Evolutionary conservation across 2,113 vertebrate species (phyloP), one percentile per base, ranked within the genome.

Genomic region (Nesoenas mayeri): DNA sequence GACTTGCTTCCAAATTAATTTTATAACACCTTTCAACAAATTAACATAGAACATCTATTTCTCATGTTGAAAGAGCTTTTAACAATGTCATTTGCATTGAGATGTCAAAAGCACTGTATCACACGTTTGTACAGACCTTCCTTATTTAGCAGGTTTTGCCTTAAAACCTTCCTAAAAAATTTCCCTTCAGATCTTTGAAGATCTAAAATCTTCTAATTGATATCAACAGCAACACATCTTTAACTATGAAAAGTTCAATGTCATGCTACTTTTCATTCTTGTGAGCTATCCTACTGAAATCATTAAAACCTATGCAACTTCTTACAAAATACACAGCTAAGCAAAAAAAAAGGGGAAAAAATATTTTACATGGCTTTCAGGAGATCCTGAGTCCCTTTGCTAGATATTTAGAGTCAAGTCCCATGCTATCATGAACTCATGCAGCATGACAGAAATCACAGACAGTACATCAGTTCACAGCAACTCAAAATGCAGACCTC

Each of bases 121-220:
- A 48, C 2, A 0, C 3, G 1, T 84, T 44, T 53, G 4, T 69
- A 47, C 11, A 47, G 19, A 71, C 11, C 7, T 19, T 60, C 22
- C 0, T 0, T 24, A 34, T 58, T 64, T 13, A 66, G 8, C 19
- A 88, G 25, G 2, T 12, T 70, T 86, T 84, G 4, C 10, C 10
- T 16, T 31, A 54, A 61, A 80, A 74, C 9, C 16, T 38, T 94
- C 47, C 10, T 34, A 9, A 79, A 81, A 56, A n/a, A 12, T 20
- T 66, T 74, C 7, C 6, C 19, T 82, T 67, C 38, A 34, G 21
- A 38, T 19, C 6, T 60, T 81, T 60, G 17, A 60, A 48, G n/a
- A 34, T 44, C 70, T 85, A 15, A 70, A 54, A 24, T 69, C 13
- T n/a, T 64, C 42, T 78, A 56, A 71, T 26, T 51, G 5, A 4